A percentile compares a stretch with the other conserved stretches of the same genome.
These are phyloP conservation scores for Baryphthengus martii DNA, from an alignment of 2,113 vertebrate species.

Conservation along the genomic window DNA sequence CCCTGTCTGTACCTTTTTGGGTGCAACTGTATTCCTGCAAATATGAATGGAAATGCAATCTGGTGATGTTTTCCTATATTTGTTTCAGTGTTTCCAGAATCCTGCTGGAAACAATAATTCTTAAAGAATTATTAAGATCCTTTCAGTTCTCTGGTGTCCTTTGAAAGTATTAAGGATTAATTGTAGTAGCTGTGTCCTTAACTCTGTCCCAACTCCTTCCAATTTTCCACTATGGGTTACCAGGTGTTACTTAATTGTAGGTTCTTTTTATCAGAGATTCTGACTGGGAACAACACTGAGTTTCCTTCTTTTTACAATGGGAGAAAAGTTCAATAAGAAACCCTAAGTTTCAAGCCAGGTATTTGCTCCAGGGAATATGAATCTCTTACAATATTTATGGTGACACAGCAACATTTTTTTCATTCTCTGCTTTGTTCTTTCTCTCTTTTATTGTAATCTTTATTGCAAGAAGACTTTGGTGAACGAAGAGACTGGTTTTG, in stretches of 20 bases:
- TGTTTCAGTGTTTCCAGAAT: background rate
- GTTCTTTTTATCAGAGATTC: background rate
- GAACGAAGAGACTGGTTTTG: background rate
- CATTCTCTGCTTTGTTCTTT: background rate
- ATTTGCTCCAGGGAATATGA: background rate
- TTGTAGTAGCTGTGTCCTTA: background rate
- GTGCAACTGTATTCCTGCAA: background rate
- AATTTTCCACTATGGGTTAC: background rate
- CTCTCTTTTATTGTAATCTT: background rate
- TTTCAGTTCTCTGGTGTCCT: background rate
- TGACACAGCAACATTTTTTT: background rate
- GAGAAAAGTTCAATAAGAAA: background rate
- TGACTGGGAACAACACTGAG: background rate
- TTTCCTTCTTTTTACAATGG: background rate
- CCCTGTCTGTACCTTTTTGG: background rate
- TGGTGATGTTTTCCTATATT: background rate
- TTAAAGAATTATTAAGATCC: background rate
- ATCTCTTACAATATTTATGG: background rate
- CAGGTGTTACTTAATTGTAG: background rate
- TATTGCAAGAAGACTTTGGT: background rate
- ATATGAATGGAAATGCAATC: background rate
- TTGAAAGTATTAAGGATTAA: background rate
- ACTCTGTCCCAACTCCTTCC: background rate
- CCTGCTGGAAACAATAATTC: background rate
- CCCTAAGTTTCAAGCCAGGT: background rate